Evolutionary conservation across 2,797 vertebrate genomes (phyloP), one percentile per base, ranked within the genome.

Genomic region (Takifugu ocellatus): DNA sequence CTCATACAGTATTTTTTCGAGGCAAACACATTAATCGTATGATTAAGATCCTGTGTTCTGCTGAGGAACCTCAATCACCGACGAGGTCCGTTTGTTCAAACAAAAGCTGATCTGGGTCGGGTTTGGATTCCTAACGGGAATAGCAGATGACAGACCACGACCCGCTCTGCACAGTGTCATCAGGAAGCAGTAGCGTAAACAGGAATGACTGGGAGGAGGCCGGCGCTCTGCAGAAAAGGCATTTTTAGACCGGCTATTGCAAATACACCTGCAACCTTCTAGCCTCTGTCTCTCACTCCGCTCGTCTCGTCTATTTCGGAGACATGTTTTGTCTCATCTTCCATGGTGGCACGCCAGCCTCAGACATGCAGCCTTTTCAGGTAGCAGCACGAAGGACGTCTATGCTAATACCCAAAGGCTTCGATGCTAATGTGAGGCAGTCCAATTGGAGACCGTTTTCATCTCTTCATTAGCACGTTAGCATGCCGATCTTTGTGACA

Each of bases 131-230:
- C 58, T 87, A 69, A 88, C 67, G 78, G 63, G 62, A 82, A 81
- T 68, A 83, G 60, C 85, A 88, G 83, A 85, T 88, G 77, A 79
- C 57, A 43, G 51, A 61, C 33, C 16, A 5, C 76, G 78, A 84
- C 84, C 87, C 77, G 68, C 57, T 33, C 52, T 53, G 59, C 56
- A 33, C 63, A 61, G 29, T 73, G 75, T 83, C 78, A 83, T 67
- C 75, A 89, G 86, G 90, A 92, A 90, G 75, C 73, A 57, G 56
- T 67, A 62, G 62, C 75, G 83, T 90, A 90, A 92, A 91, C 90
- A 91, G 87, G 89, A 91, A 88, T 29, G 48, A 54, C 75, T 68
- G 70, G 78, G 83, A 80, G 77, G 77, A 75, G 68, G 71, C 60
- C 54, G 59, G 11, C 59, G 51, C 77, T 58, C 62, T 27, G 75